A percentile compares a stretch with the other conserved stretches of the same genome.
Conservation (phyloP, 2,888 invertebrate genomes). For the Andrena chrysosceles region DNA sequence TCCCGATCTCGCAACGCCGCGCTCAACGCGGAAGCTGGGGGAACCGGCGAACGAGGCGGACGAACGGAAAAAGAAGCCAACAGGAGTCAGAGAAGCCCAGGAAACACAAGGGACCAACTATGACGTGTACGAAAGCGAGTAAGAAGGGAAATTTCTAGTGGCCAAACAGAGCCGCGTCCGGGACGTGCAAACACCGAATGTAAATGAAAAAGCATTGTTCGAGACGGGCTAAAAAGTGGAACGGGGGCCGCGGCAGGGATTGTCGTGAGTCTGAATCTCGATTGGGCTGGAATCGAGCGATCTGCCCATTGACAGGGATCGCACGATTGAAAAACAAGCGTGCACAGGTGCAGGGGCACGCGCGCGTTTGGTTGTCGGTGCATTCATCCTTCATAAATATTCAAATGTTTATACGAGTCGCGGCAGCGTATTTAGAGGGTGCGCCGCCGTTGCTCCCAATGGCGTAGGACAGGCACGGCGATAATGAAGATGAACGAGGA, state of each 20-base stretch:
- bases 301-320: constrained; percentile 29
- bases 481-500: constrained; percentile 74
- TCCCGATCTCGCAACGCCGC: too few species aligned
- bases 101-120: not conserved
- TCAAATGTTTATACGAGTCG: constrained; percentile 64
- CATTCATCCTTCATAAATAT: constrained; percentile 63
- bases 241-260: not conserved
- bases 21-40: too few species aligned
- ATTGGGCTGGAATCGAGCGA: constrained; percentile 4
- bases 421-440: constrained; percentile 40
- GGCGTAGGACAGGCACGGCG: constrained; percentile 60
- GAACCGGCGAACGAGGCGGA: too few species aligned
- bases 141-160: not conserved
- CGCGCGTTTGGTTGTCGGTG: constrained; percentile 12
- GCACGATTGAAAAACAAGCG: constrained; percentile 39
- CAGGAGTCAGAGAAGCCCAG: not conserved
- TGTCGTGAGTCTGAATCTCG: not conserved
- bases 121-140: not conserved
- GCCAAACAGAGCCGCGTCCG: constrained; percentile 12
- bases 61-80: not conserved
- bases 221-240: constrained; percentile 17
- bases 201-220: constrained; percentile 71
- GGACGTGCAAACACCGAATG: constrained; percentile 55
- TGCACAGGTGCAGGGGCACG: too few species aligned
- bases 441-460: constrained; percentile 7